Evolutionary conservation across 2,113 vertebrate species (phyloP), one percentile per base, ranked within the genome.

Genomic region (Lipotes vexillifer): DNA sequence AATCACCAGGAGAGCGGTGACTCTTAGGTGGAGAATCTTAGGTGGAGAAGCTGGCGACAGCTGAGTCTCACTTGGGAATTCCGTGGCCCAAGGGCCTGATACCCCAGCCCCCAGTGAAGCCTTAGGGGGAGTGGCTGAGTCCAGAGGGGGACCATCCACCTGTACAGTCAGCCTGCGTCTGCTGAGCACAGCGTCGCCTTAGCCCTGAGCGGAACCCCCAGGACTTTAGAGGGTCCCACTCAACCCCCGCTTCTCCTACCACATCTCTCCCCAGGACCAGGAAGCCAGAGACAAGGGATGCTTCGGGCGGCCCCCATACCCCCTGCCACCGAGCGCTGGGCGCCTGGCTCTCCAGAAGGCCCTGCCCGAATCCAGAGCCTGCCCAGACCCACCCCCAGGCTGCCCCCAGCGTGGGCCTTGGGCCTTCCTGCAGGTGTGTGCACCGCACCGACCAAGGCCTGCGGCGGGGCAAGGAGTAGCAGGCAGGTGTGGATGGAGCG

Each of bases 241-340:
- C 0, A 0, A 57, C 36, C 66, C 9, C n/a, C 23, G 21, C 1
- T 72, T 41, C 14, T 33, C 14, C 59, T 1, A 31, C 21, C 10
- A 36, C 25, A 11, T 27, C 14, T 65, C 13, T 36, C n/a, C 29
- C 68, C 61, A 49, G 33, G 33, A 20, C 72, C 71, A 66, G 85
- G 18, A 52, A 33, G 46, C 33, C 9, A 9, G 29, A 55, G 8
- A 31, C 57, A 31, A 25, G 59, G n/a, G 36, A 6, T 2, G 33
- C 27, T 2, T 46, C 9, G 44, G 29, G 13, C 0, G 0, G n/a
- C 31, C 6, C 27, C 57, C 41, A 41, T 7, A 41, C 3, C n/a
- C 33, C 29, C 21, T 27, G 20, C 46, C 12, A 31, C 29, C n/a
- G 1, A 8, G 2, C 33, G 21, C 33, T 17, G n/a, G 81, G 59